Percentiles rank a stretch among this genome's conserved stretches.
Conservation (phyloP, 2,797 vertebrate species). For the Lithobates pipiens region DNA sequence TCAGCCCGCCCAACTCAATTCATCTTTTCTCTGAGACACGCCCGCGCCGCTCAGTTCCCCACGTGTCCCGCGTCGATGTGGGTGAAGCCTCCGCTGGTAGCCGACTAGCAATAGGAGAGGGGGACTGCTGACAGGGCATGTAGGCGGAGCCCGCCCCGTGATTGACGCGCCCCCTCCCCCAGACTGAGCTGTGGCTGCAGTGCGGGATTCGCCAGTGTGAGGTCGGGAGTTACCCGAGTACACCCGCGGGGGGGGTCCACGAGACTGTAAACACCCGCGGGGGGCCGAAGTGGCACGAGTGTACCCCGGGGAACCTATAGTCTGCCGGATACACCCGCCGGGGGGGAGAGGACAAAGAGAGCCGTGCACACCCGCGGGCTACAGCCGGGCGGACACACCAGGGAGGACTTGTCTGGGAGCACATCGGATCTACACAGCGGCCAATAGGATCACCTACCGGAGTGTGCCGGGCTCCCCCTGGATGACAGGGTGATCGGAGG, state of each 20-base stretch:
- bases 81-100: slow-evolving; percentile 7
- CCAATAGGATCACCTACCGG: neutral
- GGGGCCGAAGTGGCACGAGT: slow-evolving; percentile 34
- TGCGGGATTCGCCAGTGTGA: slow-evolving; percentile 59
- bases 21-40: slow-evolving; percentile 44
- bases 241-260: slow-evolving; percentile 34
- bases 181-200: slow-evolving; percentile 57
- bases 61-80: slow-evolving; percentile 38
- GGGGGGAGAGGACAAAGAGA: slow-evolving; percentile 22
- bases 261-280: slow-evolving; percentile 45
- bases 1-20: slow-evolving; percentile 43
- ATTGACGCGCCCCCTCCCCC: slow-evolving; percentile 55
- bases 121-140: slow-evolving; percentile 31
- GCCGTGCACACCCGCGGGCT: neutral
- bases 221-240: slow-evolving; percentile 54
- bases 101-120: slow-evolving; percentile 29
- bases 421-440: neutral
- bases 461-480: neutral
- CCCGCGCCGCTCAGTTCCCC: slow-evolving; percentile 33
- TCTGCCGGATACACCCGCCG: slow-evolving; percentile 16
- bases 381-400: neutral
- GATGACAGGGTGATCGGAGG: slow-evolving; percentile 19
- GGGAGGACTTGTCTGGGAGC: neutral
- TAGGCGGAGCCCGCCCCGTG: slow-evolving; percentile 2
- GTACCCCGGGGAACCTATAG: slow-evolving; percentile 14